Base-by-base conservation (phyloP, 2,888 invertebrate genomes). In the Habroteleia sp. region DNA sequence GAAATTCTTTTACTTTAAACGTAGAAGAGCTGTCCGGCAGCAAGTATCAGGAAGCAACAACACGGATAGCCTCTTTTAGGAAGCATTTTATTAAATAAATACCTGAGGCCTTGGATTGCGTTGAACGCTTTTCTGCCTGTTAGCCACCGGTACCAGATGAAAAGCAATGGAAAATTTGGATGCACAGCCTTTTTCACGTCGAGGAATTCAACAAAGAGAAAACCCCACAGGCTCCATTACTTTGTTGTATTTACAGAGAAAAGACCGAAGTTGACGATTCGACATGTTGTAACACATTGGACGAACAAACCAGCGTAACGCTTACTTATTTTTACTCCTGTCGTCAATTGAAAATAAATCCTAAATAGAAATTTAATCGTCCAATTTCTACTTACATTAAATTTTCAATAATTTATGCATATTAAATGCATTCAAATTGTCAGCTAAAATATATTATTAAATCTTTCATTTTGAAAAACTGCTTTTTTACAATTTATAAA, bases 71-170 rank as follows among this genome's bases (percentile, higher is more conserved):
- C 58, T 46, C 78, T 78, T 77, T 77, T 79, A 41, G 62, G 52
- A 79, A 77, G 79, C 80, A 79, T 83, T 82, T 82, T 82, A 83
- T 83, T 82, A 83, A 83, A 83, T 81, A 83, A 83, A 83, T 83
- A 82, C 82, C 79, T 77, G 78, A 81, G 72, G 79, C 81, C 78
- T 77, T 56, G 42, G n/a, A 54, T 44, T 60, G 58, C 50, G 35
- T 46, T 76, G 39, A 31, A 42, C 52, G 69, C 76, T 73, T 71
- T 65, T 63, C 71, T 46, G 73, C 73, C 52, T 37, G 73, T 54
- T 76, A 63, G 60, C 65, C 41, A 60, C 17, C 52, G 42, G 48
- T 37, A 56, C 48, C 33, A 50, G 25, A 27, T 63, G 25, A 68
- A 73, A 58, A 76, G 73, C 60, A 65, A 65, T 48, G 46, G 65